A percentile compares a stretch with the other conserved stretches of the same genome.
These are phyloP conservation scores for Alcis repandata DNA, from an alignment of 2,888 invertebrate genomes.

Conservation along the genomic window DNA sequence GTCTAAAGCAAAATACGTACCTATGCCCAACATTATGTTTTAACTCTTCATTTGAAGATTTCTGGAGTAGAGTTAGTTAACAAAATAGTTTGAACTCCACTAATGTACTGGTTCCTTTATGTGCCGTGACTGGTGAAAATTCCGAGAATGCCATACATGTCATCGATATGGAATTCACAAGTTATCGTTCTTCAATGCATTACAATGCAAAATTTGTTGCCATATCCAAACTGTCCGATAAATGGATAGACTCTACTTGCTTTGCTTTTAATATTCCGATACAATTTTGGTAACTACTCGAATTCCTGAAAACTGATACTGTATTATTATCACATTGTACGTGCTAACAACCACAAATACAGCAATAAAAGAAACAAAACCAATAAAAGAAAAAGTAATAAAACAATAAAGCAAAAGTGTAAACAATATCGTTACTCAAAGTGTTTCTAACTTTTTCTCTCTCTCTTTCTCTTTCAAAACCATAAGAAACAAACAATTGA, in stretches of 20 bases:
- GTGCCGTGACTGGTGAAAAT: constrained; percentile 68
- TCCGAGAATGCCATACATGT: constrained; percentile 70
- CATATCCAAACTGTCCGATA: constrained; percentile 24
- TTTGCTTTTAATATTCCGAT: constrained; percentile 9
- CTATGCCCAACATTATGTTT: too few relatives aligned
- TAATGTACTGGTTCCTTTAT: constrained; percentile 55
- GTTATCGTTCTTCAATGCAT: constrained; percentile 57
- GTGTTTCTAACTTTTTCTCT: neutral
- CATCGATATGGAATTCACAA: constrained; percentile 60
- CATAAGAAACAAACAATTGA: neutral
- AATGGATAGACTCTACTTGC: neutral
- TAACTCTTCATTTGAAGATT: too few relatives aligned
- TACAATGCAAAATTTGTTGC: constrained; percentile 57
- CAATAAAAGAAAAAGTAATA: neutral
- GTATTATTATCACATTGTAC: neutral
- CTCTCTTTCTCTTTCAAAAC: neutral
- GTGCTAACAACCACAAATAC: too few relatives aligned
- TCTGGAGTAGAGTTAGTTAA: neutral
- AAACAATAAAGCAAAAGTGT: too few relatives aligned
- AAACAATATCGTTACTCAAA: neutral
- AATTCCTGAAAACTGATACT: neutral
- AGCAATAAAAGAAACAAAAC: too few relatives aligned
- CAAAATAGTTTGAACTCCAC: constrained; percentile 1
- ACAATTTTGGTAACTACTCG: neutral
- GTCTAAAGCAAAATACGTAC: too few relatives aligned